phyloP scores from a whole-genome alignment of 2,797 vertebrate species.

The Gymnodraco acuticeps region DNA sequence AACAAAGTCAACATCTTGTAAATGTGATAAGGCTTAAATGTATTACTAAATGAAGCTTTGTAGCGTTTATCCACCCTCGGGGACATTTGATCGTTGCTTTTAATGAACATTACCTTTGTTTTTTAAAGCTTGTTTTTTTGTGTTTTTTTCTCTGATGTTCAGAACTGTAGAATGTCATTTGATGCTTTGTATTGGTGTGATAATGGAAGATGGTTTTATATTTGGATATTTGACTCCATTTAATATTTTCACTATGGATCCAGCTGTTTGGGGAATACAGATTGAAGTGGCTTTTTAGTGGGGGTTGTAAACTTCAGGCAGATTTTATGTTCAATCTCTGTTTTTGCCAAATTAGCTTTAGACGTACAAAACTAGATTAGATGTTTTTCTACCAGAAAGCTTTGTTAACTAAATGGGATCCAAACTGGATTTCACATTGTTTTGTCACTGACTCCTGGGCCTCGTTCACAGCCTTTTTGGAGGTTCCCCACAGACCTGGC shows the following conservation, averaged over 20 bases:
- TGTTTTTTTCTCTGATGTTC: slow-evolving; percentile 88
- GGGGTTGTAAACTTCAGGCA: neutral
- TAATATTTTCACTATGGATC: slow-evolving; percentile 86
- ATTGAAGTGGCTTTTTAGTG: slow-evolving; percentile 80
- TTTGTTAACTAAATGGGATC: slow-evolving; percentile 23
- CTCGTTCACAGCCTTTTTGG: slow-evolving; percentile 44
- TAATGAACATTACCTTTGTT: slow-evolving; percentile 81
- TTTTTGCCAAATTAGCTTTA: slow-evolving; percentile 23
- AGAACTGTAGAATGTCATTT: slow-evolving; percentile 92
- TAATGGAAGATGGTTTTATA: slow-evolving; percentile 88
- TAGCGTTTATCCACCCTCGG: slow-evolving; percentile 63
- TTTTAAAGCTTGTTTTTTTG: slow-evolving; percentile 66
- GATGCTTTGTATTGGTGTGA: slow-evolving; percentile 91
- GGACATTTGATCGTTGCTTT: slow-evolving; percentile 79
- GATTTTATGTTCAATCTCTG: slow-evolving; percentile 22
- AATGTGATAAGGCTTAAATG: slow-evolving; percentile 25
- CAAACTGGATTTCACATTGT: slow-evolving; percentile 8
- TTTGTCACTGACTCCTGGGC: slow-evolving; percentile 31
- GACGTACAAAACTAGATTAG: neutral
- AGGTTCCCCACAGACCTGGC: slow-evolving; percentile 35
- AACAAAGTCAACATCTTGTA: slow-evolving; percentile 27
- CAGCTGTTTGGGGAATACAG: slow-evolving; percentile 81
- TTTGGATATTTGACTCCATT: slow-evolving; percentile 89
- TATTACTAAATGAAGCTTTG: slow-evolving; percentile 9
- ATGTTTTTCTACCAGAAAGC: neutral